Evolutionary conservation across 2,888 invertebrate genomes (phyloP), one percentile per base, ranked within the genome.

Genomic region (Apodemia hepburni): DNA sequence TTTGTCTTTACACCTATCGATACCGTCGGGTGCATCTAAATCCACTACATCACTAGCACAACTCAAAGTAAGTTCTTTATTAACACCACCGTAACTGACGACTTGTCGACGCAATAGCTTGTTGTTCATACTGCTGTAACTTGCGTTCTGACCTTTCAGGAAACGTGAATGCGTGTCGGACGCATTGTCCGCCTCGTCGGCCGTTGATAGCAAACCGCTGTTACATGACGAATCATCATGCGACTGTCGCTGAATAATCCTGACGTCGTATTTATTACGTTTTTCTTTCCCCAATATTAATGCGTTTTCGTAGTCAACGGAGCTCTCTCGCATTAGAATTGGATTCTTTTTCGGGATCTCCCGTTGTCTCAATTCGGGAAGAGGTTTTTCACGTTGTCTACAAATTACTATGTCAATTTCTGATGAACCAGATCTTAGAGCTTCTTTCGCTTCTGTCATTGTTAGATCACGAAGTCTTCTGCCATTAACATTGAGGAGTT

Each of bases 401-500:
- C 94, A 93, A 61, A 95, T 93, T 12, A 95, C 93, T 62, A 95
- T 93, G 75, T 95, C 95, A 45, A 95, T 93, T 73, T 94, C 93
- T 1, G 93, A 86, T 22, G 93, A 88, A 0, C 93, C 93, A 42
- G 93, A 93, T 69, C 93, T 92, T 5, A 95, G 83, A n/a, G 94
- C 93, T 79, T 93, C 94, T 73, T 94, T 92, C 57, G 94, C 94
- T 80, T 94, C 94, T 0, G 93, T 80, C 93, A 94, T 94, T 35
- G 92, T 93, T 18, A 95, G 83, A 60, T 95, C 94, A 6, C 94
- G 92, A 60, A 96, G 87, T 70, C 94, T 87, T 66, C 93, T 92
- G 12, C 95, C 95, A 75, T 96, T 95, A 6, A 95, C 95, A 69
- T 95, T 95, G 33, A 96, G 89, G 33, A 96, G 92, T 76, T 95